Base-by-base conservation (phyloP, 2,888 invertebrate genomes). In the Matsumyia berberina region DNA sequence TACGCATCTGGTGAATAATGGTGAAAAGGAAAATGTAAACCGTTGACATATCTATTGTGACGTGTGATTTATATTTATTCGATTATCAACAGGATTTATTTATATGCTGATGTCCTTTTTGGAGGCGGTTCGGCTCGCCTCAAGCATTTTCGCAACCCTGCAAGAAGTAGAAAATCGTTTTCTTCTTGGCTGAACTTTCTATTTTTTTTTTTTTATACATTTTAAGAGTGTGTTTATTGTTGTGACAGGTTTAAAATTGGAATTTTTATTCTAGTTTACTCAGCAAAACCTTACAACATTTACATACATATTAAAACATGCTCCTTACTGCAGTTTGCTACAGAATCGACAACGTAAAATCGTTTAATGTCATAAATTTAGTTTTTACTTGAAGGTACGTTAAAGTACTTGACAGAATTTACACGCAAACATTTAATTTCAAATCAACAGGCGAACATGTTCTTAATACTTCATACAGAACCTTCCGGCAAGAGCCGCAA, bases 51-150 rank as follows among this genome's bases (percentile, higher is more conserved):
- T 78, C 70, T 78, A 78, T 78, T 78, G 78, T 78, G 78, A 78
- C 78, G 78, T 70, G 78, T 78, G 78, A 78, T 78, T 78, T 78
- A 78, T 78, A 64, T 78, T 70, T 78, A 78, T 78, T 78, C 70
- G 78, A 78, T 78, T 70, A 78, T 78, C 78, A 78, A 24, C 46
- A 57, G 39, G 78, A 78, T 78, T 78, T 78, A 78, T 78, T 62
- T 78, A 78, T 70, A 78, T 78, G 78, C 55, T 62, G 70, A 78
- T 78, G 78, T 70, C 35, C 70, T 70, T 78, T 70, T 78, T 46
- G 5, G 12, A 9, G 44, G 44, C 5, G 24, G 29, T 24, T 24
- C 24, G 24, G 29, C 8, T 51, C 29, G 2, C 29, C 49, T 19
- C 19, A 11, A 31, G 46, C n/a, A 12, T 12, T 29, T 33, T 44